phyloP scores from a whole-genome alignment of 2,888 invertebrate genomes.

The Perizoma affinitatum region DNA sequence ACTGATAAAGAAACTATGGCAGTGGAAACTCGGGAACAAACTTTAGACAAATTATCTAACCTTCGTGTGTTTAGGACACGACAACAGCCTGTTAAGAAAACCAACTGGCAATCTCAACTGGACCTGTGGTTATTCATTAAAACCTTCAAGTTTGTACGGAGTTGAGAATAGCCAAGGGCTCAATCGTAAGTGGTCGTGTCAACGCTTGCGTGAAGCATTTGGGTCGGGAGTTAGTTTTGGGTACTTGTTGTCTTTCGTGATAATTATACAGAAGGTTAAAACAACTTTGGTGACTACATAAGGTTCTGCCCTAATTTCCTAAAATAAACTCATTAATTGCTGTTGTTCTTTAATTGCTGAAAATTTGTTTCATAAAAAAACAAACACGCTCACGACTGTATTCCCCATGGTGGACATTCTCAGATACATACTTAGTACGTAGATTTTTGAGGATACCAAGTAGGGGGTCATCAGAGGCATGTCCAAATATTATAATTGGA shows the following conservation, averaged over 20 bases:
- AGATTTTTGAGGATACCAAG: too few relatives aligned
- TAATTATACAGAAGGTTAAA: conserved; percentile 34
- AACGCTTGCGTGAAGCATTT: conserved; percentile 55
- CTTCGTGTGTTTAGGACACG: conserved; percentile 66
- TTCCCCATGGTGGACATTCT: too few relatives aligned
- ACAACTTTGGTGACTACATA: conserved; percentile 24
- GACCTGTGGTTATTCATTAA: conserved; percentile 49
- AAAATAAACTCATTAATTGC: conserved; percentile 6
- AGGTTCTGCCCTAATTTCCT: conserved; percentile 9
- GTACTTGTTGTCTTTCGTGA: conserved; percentile 43
- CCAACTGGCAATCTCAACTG: conserved; percentile 43
- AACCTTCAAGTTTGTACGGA: conserved; percentile 19
- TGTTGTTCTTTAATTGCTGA: conserved; percentile 14
- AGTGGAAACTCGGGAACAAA: conserved; percentile 52
- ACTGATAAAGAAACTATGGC: conserved; percentile 60
- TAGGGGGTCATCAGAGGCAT: too few relatives aligned
- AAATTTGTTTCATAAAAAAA: too few relatives aligned
- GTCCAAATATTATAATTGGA: too few relatives aligned
- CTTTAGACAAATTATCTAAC: conserved; percentile 62
- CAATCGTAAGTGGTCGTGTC: conserved; percentile 44
- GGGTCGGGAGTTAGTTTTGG: conserved; percentile 37
- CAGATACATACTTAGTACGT: too few relatives aligned
- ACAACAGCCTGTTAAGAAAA: conserved; percentile 57
- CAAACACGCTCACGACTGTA: too few relatives aligned
- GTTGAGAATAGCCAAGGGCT: conserved; percentile 28